Evolutionary conservation across 2,888 invertebrate species (phyloP), one percentile per base, ranked within the genome.

Genomic region (Apamea sordens): DNA sequence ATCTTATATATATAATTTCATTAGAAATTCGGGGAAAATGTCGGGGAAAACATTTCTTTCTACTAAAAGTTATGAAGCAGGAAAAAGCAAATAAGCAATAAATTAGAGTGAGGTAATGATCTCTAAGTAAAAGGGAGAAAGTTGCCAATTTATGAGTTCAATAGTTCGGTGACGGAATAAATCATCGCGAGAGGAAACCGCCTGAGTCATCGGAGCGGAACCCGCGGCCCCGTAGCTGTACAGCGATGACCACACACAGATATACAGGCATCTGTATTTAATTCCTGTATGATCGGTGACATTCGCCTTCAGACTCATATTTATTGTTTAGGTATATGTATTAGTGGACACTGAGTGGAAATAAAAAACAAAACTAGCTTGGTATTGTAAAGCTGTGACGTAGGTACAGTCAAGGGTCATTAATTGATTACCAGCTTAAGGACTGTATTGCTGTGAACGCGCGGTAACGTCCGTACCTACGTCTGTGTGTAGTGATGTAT

Each of bases 131-230:
- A 81, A 73, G 80, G 82, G 79, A 76, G 78, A 79, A 87, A 84
- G 82, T 90, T 85, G 65, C 24, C 72, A 74, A 90, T 89, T 90
- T 90, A 90, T 88, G 85, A 81, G 78, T 79, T 80, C 75, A 79
- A 79, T 83, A 85, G 78, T 75, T 73, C 81, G 53, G 81, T 75
- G 76, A 72, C 73, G 64, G 72, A 70, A 72, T 86, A 84, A 81
- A 88, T 86, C 75, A 85, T 85, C 67, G 69, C 70, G 28, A 59
- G 63, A 80, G 67, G 69, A 63, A 56, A 65, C 77, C 68, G 36
- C 18, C 15, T 28, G 74, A 68, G 73, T 77, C 76, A 47, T 24
- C 68, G 59, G 63, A 61, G 86, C 76, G 71, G 44, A 36, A 53
- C 73, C 74, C 44, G 18, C 41, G 13, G 1, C 11, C 36, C 47